phyloP scores from a whole-genome alignment of 1,140 invertebrate species.

The Caenorhabditis elegans region WBcel235 BX284603.4:5507001-5507500 shows the following conservation, averaged over 20 bases:
- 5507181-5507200: not conserved
- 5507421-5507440: constrained; percentile 28
- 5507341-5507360: too few species aligned
- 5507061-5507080: not conserved
- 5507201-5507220: not conserved
- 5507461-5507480: not conserved
- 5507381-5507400: constrained; percentile 6
- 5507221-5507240: not conserved
- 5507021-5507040: not conserved
- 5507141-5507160: not conserved
- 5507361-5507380: too few species aligned
- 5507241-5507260: not conserved
- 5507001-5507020: too few species aligned
- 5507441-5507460: not conserved
- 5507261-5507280: constrained; percentile 8
- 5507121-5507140: constrained; percentile 10
- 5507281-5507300: not conserved
- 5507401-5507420: not conserved
- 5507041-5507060: not conserved
- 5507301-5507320: not conserved
- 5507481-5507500: not conserved
- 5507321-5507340: not conserved
- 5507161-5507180: not conserved
- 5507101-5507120: not conserved
- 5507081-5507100: constrained; percentile 4